phyloP scores from a whole-genome alignment of 2,797 vertebrate genomes.

The Tokudaia tokunoshimensis region DNA sequence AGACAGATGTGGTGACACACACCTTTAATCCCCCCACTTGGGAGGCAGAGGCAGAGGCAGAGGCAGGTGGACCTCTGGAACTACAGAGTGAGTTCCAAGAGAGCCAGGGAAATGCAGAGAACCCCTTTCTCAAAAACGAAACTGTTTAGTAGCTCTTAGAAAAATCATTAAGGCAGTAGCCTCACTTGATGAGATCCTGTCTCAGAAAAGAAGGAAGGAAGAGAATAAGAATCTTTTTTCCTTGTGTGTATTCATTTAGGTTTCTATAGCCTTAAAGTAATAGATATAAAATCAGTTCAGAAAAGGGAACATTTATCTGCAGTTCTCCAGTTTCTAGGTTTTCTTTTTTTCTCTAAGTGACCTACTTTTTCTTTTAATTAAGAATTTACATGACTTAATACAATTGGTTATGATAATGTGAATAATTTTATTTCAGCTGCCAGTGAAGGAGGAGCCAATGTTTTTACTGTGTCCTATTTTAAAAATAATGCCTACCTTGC shows the following conservation, averaged over 20 bases:
- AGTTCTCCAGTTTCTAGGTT: conserved; percentile 28
- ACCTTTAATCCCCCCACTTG: neutral
- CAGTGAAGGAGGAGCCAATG: conserved; percentile 99
- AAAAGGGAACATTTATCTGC: neutral
- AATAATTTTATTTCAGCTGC: conserved; percentile 92
- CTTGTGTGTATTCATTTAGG: neutral
- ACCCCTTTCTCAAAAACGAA: neutral
- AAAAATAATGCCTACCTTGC: conserved; percentile 99
- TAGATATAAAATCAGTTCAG: conserved; percentile 57
- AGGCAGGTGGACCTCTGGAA: neutral
- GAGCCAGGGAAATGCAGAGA: neutral
- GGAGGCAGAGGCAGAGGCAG: neutral
- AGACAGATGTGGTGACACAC: neutral
- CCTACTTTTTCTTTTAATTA: neutral
- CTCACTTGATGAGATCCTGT: neutral
- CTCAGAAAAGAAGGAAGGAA: neutral
- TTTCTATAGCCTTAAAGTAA: conserved; percentile 2
- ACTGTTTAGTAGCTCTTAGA: neutral
- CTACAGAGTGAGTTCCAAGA: neutral
- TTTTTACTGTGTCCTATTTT: conserved; percentile 99
- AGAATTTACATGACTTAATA: conserved; percentile 45
- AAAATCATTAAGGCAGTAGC: conserved; percentile 3
- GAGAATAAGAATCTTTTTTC: neutral
- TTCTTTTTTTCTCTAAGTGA: conserved; percentile 17
- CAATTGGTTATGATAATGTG: conserved; percentile 26